Base-by-base conservation (phyloP, 2,888 invertebrate genomes). In the Cyclophora punctaria region DNA sequence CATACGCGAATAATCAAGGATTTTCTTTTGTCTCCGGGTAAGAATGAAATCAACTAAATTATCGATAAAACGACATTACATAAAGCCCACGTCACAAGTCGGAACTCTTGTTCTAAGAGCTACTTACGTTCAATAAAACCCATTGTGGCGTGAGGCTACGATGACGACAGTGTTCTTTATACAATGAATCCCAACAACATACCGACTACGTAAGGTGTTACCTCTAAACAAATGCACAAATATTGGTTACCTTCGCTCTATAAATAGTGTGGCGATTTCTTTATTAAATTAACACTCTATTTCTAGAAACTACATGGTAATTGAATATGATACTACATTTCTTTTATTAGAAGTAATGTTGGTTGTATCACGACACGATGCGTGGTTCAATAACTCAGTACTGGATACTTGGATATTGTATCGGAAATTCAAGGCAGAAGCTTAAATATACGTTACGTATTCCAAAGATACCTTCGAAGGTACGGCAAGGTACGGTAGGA, bases 101-200 rank as follows among this genome's bases (percentile, higher is more conserved):
- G 52, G 61, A 61, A 68, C 59, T 64, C 57, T 63, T 58, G 59
- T 58, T 63, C 66, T 69, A 69, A 72, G 69, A 71, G 71, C 67
- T 64, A 66, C 66, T 64, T 64, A 64, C 74, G 71, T 64, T 69
- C 69, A 73, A 76, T 76, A 75, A 69, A 70, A 66, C 37, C 66
- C 62, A 63, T 63, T 64, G 61, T 62, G 63, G 63, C 63, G 63
- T 55, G 62, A 62, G 64, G 60, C 63, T 67, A 67, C 67, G 72
- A 71, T 73, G 70, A 67, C 62, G 66, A 63, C 66, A 69, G 68
- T 73, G 67, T 63, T 67, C 64, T 67, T 52, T 74, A 74, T 61
- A 62, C 63, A 62, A 61, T 61, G 54, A 62, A 65, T 62, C 59
- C 57, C 58, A 63, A 60, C 63, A 62, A 66, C 64, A 46, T 33